A percentile compares a stretch with the other conserved stretches of the same genome.
phyloP scores from a whole-genome alignment of 2,797 vertebrate species.

The Echiichthys vipera region DNA sequence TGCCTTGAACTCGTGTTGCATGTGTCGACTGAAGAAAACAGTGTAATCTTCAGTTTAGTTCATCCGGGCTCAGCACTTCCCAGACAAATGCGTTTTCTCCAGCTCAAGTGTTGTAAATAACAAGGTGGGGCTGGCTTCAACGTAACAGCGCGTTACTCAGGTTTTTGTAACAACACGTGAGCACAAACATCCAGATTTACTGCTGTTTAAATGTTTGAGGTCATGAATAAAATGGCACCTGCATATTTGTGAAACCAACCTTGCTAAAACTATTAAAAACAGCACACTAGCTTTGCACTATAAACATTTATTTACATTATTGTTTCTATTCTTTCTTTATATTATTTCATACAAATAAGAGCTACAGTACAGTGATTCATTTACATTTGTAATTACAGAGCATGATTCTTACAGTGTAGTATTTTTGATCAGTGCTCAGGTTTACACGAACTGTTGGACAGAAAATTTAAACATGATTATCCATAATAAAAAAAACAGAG shows the following conservation, averaged over 20 bases:
- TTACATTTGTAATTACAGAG: conserved; percentile 11
- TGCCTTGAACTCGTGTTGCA: too few relatives aligned
- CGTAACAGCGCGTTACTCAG: background rate
- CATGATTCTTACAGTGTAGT: background rate
- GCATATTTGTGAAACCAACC: background rate
- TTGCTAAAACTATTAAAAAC: background rate
- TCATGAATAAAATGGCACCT: background rate
- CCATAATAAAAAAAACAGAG: too few relatives aligned
- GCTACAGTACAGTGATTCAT: background rate
- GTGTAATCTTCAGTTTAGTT: too few relatives aligned
- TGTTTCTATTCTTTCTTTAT: too few relatives aligned
- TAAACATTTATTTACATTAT: conserved; percentile 10
- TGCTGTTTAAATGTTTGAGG: background rate
- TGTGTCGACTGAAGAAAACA: too few relatives aligned
- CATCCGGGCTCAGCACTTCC: too few relatives aligned
- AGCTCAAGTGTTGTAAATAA: too few relatives aligned
- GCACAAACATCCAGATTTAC: background rate
- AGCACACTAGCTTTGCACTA: background rate
- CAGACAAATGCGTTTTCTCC: too few relatives aligned
- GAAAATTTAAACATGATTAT: background rate
- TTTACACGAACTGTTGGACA: background rate
- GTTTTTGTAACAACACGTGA: too few relatives aligned
- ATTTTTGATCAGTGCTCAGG: background rate
- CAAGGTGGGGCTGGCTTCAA: too few relatives aligned
- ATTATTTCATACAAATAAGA: background rate